Evolutionary conservation across 2,797 vertebrate species (phyloP), one percentile per base, ranked within the genome.

Genomic region (Acanthis flammea): DNA sequence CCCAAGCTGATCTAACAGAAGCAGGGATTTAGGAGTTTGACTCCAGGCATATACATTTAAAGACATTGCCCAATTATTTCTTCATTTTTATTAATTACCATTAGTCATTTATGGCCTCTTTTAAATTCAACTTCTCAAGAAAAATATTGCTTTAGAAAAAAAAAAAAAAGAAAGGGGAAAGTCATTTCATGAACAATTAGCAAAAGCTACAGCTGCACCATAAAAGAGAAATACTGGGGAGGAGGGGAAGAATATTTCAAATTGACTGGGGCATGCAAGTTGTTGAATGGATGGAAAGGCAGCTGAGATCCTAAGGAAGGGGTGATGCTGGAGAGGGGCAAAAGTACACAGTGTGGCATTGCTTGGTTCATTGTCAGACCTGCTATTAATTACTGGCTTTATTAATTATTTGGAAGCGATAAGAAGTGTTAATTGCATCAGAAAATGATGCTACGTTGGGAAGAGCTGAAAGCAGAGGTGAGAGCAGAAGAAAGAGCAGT

Each of bases 11-110:
- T 89, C 35, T 89, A 62, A 62, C 1, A 14, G 50, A 61, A 92
- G 61, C 0, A 5, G 44, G 54, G 66, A 95, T 84, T 90, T 78
- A 77, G 37, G 88, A 93, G 60, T 75, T 67, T 81, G 89, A 85
- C 73, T 79, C 23, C 31, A 68, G 79, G 87, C 78, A 51, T 60
- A 77, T 13, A 57, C 31, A 24, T 65, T 88, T 94, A 86, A 94
- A 92, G 78, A 71, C 63, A 94, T 14, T 75, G 71, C 60, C 61
- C 70, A 86, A 92, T 94, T 92, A 94, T 77, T 68, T 74, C 72
- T 87, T 94, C 83, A 55, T 95, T 91, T 93, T 88, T 88, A 85
- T 91, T 92, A 90, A 90, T 96, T 93, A 87, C n/a, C 3, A 35
- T 88, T 90, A 73, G 77, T 86, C 87, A 79, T 91, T 95, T 93